Percentiles rank a stretch among this genome's conserved stretches.
Evolutionary conservation across 1,140 invertebrate species (phyloP).

Genomic region (Luehdorfia chinensis): DNA sequence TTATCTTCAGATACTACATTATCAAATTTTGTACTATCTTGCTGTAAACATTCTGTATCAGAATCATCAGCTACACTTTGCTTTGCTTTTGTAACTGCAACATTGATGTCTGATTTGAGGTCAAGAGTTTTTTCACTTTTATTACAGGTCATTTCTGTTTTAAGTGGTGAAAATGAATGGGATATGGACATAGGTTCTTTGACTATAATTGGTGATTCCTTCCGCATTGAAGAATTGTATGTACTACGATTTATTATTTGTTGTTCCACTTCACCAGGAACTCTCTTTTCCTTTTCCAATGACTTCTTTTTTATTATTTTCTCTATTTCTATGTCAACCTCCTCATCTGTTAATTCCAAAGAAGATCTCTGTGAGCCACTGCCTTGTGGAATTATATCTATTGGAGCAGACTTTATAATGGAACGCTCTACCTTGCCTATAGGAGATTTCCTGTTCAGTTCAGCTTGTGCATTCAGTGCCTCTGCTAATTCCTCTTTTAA

Average conservation of each 20-base stretch:
- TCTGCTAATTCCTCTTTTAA: slow-evolving; percentile 72
- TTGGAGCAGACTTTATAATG: slow-evolving; percentile 77
- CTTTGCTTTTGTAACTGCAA: slow-evolving; percentile 25
- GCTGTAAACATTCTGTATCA: slow-evolving; percentile 31
- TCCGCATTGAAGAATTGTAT: slow-evolving; percentile 3
- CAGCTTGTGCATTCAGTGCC: slow-evolving; percentile 55
- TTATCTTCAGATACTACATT: slow-evolving; percentile 29
- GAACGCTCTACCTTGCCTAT: slow-evolving; percentile 54
- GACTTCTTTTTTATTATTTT: slow-evolving; percentile 74
- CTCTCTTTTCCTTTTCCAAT: slow-evolving; percentile 60
- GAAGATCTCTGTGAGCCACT: slow-evolving; percentile 72
- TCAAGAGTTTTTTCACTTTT: slow-evolving; percentile 33
- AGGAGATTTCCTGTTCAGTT: slow-evolving; percentile 43
- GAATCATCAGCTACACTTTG: slow-evolving; percentile 32
- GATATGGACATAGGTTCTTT: slow-evolving; percentile 29
- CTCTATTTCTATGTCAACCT: slow-evolving; percentile 79
- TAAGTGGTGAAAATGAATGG: slow-evolving; percentile 39
- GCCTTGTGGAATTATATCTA: slow-evolving; percentile 77
- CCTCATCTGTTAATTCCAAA: slow-evolving; percentile 78
- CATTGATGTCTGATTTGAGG: slow-evolving; percentile 27
- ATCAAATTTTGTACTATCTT: slow-evolving; percentile 40
- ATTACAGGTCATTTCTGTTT: slow-evolving; percentile 33
- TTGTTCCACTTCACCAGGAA: slow-evolving; percentile 39
- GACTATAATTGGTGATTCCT: slow-evolving; percentile 36
- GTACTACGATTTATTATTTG: slow-evolving; percentile 24